phyloP scores from a whole-genome alignment of 2,113 vertebrate species.

The Podarcis cretensis region DNA sequence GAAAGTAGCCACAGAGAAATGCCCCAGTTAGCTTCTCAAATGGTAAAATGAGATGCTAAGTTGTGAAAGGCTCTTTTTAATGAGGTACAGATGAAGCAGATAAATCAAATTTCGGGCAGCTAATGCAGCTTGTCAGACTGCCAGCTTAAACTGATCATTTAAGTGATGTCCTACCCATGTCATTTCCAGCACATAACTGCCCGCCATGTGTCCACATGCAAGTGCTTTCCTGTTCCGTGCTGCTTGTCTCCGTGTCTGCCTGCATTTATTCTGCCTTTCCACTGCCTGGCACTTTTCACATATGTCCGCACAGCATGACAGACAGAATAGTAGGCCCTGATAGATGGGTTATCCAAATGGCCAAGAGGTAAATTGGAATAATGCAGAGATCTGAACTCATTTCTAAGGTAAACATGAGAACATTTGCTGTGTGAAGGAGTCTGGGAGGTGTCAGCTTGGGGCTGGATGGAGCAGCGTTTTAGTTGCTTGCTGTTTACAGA shows the following conservation, averaged over 20 bases:
- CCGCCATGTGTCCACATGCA: slow-evolving; percentile 1
- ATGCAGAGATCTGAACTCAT: slow-evolving; percentile 8
- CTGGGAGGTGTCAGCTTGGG: not conserved
- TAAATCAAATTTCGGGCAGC: not conserved
- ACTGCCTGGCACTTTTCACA: not conserved
- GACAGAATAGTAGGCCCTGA: not conserved
- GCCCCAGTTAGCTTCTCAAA: not conserved
- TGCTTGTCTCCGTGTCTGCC: not conserved
- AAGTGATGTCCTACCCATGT: not conserved
- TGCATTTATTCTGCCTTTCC: not conserved
- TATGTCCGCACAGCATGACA: not conserved
- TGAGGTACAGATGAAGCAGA: not conserved
- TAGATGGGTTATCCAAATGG: slow-evolving; percentile 20
- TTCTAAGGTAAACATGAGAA: slow-evolving; percentile 16
- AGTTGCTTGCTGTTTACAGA: slow-evolving; percentile 14
- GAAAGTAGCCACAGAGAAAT: not conserved
- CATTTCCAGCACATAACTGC: not conserved
- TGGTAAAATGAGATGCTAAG: not conserved
- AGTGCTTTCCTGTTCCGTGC: accelerated
- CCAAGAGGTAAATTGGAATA: slow-evolving; percentile 32
- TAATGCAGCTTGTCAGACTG: slow-evolving; percentile 6
- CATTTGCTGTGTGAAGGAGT: not conserved
- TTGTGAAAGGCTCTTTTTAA: not conserved
- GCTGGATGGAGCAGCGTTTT: not conserved
- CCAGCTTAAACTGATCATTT: not conserved